Base-by-base conservation (phyloP, 2,888 invertebrate species). In the Parascotia fuliginaria region DNA sequence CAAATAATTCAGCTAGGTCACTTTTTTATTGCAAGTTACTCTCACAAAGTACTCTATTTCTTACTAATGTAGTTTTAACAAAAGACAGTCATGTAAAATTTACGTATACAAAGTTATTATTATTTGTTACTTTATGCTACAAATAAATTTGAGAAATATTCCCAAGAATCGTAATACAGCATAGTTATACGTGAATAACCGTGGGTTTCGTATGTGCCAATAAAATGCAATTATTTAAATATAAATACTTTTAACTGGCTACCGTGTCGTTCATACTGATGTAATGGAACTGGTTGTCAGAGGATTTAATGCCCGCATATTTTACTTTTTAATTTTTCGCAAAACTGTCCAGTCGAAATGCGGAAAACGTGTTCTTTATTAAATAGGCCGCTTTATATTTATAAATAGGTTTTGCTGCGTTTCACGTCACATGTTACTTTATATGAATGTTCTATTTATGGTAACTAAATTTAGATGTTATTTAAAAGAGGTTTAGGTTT, bases 151-250 rank as follows among this genome's bases (percentile, higher is more conserved):
- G n/a, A n/a, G n/a, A n/a, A n/a, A n/a, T 4, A 14, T 19, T 3
- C 19, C 19, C 19, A 19, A 2, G 11, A 33, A 19, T 11, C 0
- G 15, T 9, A 16, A 27, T 19, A 19, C 14, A 31, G 3, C 14
- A 37, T 38, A 24, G 38, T 40, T 28, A 9, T 37, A 36, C 46
- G 43, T 47, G 42, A 54, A 53, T 52, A 50, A 47, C 47, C 39
- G 24, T 12, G 27, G n/a, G 33, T 50, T 49, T 54, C 45, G 50
- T 32, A 28, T 44, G 47, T n/a, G 42, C 31, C 48, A 39, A 64
- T 63, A 51, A 60, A 57, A 54, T 60, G 65, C 61, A 64, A 62
- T 64, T 64, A 64, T 65, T 65, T 53, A 46, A 64, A 65, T 64
- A 52, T 55, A 59, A 55, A 64, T 62, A 65, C 59, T 55, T 64